Base-by-base conservation (phyloP, 1,140 invertebrate species). In the Dendroctonus ponderosae region DNA sequence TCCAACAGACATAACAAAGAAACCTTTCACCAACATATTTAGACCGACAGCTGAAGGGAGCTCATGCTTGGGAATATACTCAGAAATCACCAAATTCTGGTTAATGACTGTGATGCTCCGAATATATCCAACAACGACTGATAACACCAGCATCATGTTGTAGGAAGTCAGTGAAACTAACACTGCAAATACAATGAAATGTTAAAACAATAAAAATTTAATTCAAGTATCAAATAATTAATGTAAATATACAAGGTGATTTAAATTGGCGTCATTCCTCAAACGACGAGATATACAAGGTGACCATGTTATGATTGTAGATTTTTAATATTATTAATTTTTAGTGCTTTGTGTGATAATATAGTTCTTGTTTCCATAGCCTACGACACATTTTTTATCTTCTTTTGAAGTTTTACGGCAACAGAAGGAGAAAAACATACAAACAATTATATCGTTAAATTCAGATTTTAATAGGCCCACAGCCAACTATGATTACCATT, bases 21-120 rank as follows among this genome's bases (percentile, higher is more conserved):
- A 73, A 15, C 88, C 88, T 78, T 90, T 91, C 2, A 82, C 81
- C 14, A 91, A 83, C 89, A 91, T 90, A 60, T 85, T 88, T 2
- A 90, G 79, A 11, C 89, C 89, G 39, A 89, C 80, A 0, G 88
- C 89, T 12, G 86, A 84, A 0, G 89, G 86, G 12, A 90, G 79
- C 62, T 83, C 84, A 6, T 83, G 80, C 40, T 83, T 71, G 2
- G 80, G 80, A 67, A 84, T 86, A 69, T 87, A 82, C 68, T 90
- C 87, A 0, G 89, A 85, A 44, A 90, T 83, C 0, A 85, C 85
- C 11, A 91, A 80, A 72, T 88, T 89, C 68, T 89, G 84, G 66
- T 89, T 88, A 0, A 90, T 84, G 9, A 90, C 84, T 0, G 87
- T 84, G 69, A 86, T 82, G 53, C 86, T 86, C 56, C 86, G 80